Evolutionary conservation across 1,140 invertebrate genomes (phyloP), one percentile per base, ranked within the genome.

Genomic region (Diploscapter pachys): DNA sequence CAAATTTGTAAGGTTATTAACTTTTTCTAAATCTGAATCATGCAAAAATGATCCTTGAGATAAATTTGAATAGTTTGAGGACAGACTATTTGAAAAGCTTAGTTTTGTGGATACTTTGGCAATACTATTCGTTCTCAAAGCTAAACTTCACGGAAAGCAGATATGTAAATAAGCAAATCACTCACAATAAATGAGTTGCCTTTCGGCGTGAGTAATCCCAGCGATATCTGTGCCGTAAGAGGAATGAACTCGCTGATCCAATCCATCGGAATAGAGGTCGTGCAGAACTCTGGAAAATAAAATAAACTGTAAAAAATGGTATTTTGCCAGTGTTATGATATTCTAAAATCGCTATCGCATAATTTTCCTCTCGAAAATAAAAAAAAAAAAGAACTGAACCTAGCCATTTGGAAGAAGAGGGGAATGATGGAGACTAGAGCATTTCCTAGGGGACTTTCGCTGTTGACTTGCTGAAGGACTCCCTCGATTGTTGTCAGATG

Each of bases 401-500:
- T 51, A 55, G 53, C 56, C 6, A 68, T 52, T 68, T 68, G 53
- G 51, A 68, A 68, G 51, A 68, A 68, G 66, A 68, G 52, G 1
- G 66, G 66, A 54, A 68, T 6, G 6, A 68, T 6, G 11, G 53
- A 55, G 66, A 54, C 51, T n/a, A 68, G 53, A 55, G 57, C 11
- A 8, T 48, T 51, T 51, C 66, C 66, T 11, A 68, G 66, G 0
- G 66, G 66, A 52, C 66, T 68, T 6, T 54, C 56, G 6, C 11
- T 55, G 6, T 68, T 6, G 11, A 84, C 81, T 53, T 84, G 77
- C 53, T 73, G 63, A 4, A 83, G 48, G 3, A 80, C 79, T 0
- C 81, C 81, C 5, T 83, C 81, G 55, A 83, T 68, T 8, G 81
- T 55, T n/a, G 76, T 75, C 4, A 84, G 69, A 64, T 82, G 63